phyloP scores from a whole-genome alignment of 2,113 vertebrate species.

The Oriolus oriolus region DNA sequence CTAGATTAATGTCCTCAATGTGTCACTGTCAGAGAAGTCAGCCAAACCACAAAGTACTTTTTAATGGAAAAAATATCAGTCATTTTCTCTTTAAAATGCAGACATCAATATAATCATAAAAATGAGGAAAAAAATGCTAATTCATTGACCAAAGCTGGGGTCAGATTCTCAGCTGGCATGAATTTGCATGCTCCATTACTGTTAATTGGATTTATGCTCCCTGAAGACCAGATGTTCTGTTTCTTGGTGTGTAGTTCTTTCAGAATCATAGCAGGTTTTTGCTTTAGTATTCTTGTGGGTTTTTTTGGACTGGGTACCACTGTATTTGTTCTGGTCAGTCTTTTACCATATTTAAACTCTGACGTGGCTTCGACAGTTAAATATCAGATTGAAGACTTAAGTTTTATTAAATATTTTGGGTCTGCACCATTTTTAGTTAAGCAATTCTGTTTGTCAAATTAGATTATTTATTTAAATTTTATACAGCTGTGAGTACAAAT shows the following conservation, averaged over 20 bases:
- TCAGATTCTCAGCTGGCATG: neutral
- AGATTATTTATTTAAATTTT: neutral
- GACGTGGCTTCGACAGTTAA: neutral
- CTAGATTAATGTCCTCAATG: neutral
- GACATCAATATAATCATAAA: neutral
- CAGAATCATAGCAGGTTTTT: neutral
- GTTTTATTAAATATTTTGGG: neutral
- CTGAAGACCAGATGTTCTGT: neutral
- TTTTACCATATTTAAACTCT: neutral
- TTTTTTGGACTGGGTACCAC: neutral
- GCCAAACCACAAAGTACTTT: neutral
- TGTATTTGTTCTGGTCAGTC: neutral
- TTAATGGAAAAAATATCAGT: neutral
- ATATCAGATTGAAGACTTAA: neutral
- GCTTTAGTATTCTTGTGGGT: accelerated
- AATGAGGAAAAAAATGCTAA: neutral
- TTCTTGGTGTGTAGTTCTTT: neutral
- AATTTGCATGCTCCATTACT: neutral
- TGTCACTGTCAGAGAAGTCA: neutral
- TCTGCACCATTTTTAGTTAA: neutral
- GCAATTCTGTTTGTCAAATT: neutral
- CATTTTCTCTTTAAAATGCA: neutral
- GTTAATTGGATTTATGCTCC: neutral
- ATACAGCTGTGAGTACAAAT: neutral
- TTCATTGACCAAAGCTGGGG: neutral